These are phyloP conservation scores for Lontra canadensis DNA, from an alignment of 2,113 vertebrate genomes.

Conservation along the genomic window DNA sequence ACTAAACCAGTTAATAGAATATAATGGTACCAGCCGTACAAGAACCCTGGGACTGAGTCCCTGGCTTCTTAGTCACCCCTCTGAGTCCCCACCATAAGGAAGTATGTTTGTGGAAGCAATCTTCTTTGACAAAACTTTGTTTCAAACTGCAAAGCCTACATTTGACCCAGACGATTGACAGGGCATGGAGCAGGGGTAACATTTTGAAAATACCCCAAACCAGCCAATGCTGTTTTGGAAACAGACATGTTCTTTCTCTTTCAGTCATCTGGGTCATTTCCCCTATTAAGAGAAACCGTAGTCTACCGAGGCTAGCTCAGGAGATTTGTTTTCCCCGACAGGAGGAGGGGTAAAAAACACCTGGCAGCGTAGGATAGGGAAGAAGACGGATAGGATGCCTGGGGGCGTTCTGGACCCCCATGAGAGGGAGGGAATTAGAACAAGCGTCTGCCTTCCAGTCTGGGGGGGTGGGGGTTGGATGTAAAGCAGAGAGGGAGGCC, in stretches of 20 bases:
- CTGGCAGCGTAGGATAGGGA: not conserved
- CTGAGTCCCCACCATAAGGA: not conserved
- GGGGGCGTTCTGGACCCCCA: not conserved
- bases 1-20: not conserved
- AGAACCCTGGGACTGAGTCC: not conserved
- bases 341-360: not conserved
- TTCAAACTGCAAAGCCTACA: not conserved
- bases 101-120: slow-evolving; percentile 25
- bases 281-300: not conserved
- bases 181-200: not conserved
- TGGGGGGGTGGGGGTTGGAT: not conserved
- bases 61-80: not conserved
- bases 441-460: not conserved
- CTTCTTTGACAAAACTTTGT: slow-evolving; percentile 25
- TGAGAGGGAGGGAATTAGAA: not conserved
- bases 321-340: not conserved
- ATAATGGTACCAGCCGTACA: not conserved
- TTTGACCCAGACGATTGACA: not conserved
- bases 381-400: not conserved
- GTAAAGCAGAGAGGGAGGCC: not conserved
- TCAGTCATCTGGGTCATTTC: not conserved
- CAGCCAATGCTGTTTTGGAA: not conserved
- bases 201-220: not conserved
- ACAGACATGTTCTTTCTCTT: not conserved
- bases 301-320: not conserved